Percentiles rank a stretch among this genome's conserved stretches.
phyloP scores from a whole-genome alignment of 1,140 invertebrate genomes.

The Leptonema lineaticorne region DNA sequence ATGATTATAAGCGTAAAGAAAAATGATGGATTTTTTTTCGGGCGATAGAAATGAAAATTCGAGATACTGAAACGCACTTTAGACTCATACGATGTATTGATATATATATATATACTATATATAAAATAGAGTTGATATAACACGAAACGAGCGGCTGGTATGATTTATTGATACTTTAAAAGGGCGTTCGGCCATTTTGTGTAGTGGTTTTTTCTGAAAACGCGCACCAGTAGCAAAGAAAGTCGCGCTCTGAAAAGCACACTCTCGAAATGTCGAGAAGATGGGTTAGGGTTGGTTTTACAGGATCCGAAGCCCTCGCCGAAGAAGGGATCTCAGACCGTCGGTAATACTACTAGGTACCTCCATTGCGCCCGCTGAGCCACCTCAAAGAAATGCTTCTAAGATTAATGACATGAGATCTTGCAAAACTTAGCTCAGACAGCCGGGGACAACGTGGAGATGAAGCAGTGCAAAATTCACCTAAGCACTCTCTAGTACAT shows the following conservation, averaged over 20 bases:
- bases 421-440: conserved; percentile 26
- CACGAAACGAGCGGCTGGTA: background rate
- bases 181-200: conserved; percentile 19
- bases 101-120: background rate
- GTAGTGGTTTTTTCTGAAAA: conserved; percentile 1
- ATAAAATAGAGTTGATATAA: conserved; percentile 4
- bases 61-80: background rate
- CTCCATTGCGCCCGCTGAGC: too few relatives aligned
- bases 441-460: background rate
- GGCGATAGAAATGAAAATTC: background rate
- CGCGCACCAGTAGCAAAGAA: background rate
- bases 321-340: background rate
- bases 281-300: background rate
- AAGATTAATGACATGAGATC: conserved; percentile 38
- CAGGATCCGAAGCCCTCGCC: background rate
- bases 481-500: too few relatives aligned
- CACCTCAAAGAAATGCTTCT: conserved; percentile 26
- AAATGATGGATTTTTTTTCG: too few relatives aligned
- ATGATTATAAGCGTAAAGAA: too few relatives aligned
- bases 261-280: background rate
- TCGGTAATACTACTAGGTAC: too few relatives aligned
- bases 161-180: conserved; percentile 20
- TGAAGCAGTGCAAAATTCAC: background rate
- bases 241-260: conserved; percentile 18
- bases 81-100: background rate